Base-by-base conservation (phyloP, 2,888 invertebrate genomes). In the Piscicola geometra region DNA sequence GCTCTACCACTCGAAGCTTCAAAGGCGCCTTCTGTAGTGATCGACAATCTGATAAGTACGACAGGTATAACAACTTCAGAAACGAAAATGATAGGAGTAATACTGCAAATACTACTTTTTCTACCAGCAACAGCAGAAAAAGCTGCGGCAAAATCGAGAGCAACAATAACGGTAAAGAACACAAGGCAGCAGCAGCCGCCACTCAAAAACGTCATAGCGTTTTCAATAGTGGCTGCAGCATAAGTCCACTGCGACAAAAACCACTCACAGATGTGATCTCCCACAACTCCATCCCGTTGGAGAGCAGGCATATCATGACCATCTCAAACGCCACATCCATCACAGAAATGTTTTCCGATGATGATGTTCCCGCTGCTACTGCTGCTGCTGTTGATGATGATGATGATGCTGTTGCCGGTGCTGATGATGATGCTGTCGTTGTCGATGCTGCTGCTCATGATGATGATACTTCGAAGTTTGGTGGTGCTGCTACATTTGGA, bases 311-410 rank as follows among this genome's bases (percentile, higher is more conserved):
- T 25, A 56, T 56, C 25, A 56, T 25, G 25, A 21, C 60, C n/a
- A 56, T 56, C 21, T 56, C n/a, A 9, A 18, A 56, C 21, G 60
- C 60, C 60, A 56, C 60, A 9, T 56, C 60, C 25, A 56, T 56
- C 60, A 15, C 60, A 3, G 60, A 56, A 21, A 56, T 56, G 60
- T 56, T 56, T n/a, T 56, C 60, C n/a, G 60, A 56, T 5, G 60
- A 56, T 56, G 60, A 56, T 3, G 60, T 18, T 9, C 15, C 5
- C 21, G n/a, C 21, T 3, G 25, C 5, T 41, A 41, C 5, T 9
- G 41, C 41, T 5, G 41, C 15, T 41, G 5, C 9, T 41, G 41
- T 9, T 41, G 41, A 15, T 41, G 41, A 41, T 41, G 15, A n/a
- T n/a, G n/a, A n/a, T n/a, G n/a, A n/a, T n/a, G n/a, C n/a, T n/a